A percentile compares a stretch with the other conserved stretches of the same genome.
These are phyloP conservation scores for Fratercula arctica DNA, from an alignment of 2,797 vertebrate genomes.

Conservation along the genomic window DNA sequence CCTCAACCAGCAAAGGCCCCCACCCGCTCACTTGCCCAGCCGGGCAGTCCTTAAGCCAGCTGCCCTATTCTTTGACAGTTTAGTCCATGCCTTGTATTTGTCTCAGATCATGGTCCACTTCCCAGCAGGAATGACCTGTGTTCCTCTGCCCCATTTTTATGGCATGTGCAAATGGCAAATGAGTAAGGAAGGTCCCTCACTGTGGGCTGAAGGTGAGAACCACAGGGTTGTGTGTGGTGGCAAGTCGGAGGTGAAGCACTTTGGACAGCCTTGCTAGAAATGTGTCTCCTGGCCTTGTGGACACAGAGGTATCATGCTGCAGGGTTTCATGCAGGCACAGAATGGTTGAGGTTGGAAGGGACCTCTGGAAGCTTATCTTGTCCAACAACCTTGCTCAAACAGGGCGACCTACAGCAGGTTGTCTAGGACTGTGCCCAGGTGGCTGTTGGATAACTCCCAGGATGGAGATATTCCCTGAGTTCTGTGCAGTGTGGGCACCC, in stretches of 20 bases:
- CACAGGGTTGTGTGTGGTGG: not conserved
- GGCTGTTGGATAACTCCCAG: not conserved
- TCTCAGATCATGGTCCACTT: not conserved
- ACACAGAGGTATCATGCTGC: not conserved
- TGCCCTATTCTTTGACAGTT: not conserved
- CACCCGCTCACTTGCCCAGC: fast-evolving
- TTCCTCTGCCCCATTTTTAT: not conserved
- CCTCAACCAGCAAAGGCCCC: not conserved
- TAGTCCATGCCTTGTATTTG: not conserved
- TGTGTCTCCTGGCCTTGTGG: not conserved
- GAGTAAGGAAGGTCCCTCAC: not conserved
- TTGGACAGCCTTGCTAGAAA: not conserved
- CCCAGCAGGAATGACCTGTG: not conserved
- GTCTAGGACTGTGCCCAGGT: not conserved
- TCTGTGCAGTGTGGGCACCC: not conserved
- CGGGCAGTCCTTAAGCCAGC: not conserved
- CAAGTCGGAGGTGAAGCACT: not conserved
- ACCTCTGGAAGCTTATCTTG: not conserved
- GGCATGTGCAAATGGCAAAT: not conserved
- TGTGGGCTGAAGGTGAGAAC: not conserved
- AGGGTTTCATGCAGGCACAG: not conserved
- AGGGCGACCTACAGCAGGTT: not conserved
- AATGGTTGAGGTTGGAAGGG: not conserved
- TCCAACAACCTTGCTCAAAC: not conserved
- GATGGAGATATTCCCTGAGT: not conserved